Evolutionary conservation across 92 coral and sea anemone species (phyloP).

Genomic region (Phenganax subtilis): DNA sequence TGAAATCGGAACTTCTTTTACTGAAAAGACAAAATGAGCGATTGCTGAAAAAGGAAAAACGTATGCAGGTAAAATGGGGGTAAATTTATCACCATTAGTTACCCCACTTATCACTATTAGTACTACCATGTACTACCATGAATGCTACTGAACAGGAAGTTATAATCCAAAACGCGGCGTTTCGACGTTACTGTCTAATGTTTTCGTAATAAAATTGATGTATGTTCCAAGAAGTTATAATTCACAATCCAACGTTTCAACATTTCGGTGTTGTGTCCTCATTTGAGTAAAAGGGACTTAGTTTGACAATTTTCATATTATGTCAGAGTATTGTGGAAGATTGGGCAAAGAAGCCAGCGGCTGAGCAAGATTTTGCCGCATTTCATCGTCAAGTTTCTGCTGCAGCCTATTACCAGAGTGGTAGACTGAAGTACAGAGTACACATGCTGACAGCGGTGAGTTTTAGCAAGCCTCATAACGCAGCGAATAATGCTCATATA

Average conservation of each 20-base stretch:
- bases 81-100: too few relatives aligned
- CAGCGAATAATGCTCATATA: not conserved
- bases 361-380: constrained; percentile 73
- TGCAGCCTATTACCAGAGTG: constrained; percentile 87
- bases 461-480: not conserved
- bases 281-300: too few relatives aligned
- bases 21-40: constrained; percentile 76
- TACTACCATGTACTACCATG: too few relatives aligned
- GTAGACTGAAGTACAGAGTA: constrained; percentile 76
- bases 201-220: too few relatives aligned
- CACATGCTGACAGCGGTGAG: constrained; percentile 67
- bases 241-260: too few relatives aligned
- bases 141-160: too few relatives aligned
- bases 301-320: not conserved
- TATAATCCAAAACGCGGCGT: too few relatives aligned
- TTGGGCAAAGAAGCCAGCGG: constrained; percentile 83
- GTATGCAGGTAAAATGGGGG: constrained; percentile 62
- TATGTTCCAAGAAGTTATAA: too few relatives aligned
- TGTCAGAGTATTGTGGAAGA: constrained; percentile 73
- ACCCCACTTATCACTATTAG: too few relatives aligned
- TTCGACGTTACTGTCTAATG: too few relatives aligned
- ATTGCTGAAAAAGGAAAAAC: constrained; percentile 78
- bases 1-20: constrained; percentile 74
- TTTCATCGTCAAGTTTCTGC: constrained; percentile 85
- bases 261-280: too few relatives aligned